Evolutionary conservation across 2,888 invertebrate genomes (phyloP).

Genomic region (Diadegma fenestrale): DNA sequence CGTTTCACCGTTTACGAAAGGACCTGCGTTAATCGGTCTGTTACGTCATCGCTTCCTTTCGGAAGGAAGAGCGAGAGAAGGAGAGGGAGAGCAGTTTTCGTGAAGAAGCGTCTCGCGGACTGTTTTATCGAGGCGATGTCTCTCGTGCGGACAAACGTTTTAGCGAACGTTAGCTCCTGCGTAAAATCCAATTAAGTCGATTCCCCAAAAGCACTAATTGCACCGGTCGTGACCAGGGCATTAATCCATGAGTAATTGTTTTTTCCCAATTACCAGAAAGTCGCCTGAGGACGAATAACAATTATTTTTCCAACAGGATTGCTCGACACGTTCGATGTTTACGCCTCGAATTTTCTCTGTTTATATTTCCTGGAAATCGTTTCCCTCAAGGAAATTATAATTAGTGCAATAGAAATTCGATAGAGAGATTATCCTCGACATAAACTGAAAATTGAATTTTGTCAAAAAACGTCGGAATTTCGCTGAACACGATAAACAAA

Average conservation of each 20-base stretch:
- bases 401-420: constrained; percentile 31
- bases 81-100: neutral
- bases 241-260: constrained; percentile 47
- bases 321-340: constrained; percentile 17
- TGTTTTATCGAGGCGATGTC: constrained; percentile 70
- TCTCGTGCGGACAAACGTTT: constrained; percentile 72
- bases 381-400: neutral
- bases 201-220: constrained; percentile 41
- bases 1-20: constrained; percentile 23
- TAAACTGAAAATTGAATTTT: too few species aligned
- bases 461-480: too few species aligned
- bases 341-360: constrained; percentile 16
- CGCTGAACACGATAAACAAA: too few species aligned
- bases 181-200: constrained; percentile 74
- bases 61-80: too few species aligned
- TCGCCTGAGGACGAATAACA: constrained; percentile 1
- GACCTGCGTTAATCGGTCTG: neutral
- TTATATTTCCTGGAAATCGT: neutral
- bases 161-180: constrained; percentile 76
- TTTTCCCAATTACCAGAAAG: constrained; percentile 24
- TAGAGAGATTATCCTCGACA: constrained; percentile 27
- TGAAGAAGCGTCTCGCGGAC: constrained; percentile 62
- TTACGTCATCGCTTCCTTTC: constrained; percentile 19
- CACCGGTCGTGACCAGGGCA: constrained; percentile 13
- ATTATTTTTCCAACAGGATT: constrained; percentile 30